phyloP scores from a whole-genome alignment of 2,888 invertebrate genomes.

The Encarsia formosa region DNA sequence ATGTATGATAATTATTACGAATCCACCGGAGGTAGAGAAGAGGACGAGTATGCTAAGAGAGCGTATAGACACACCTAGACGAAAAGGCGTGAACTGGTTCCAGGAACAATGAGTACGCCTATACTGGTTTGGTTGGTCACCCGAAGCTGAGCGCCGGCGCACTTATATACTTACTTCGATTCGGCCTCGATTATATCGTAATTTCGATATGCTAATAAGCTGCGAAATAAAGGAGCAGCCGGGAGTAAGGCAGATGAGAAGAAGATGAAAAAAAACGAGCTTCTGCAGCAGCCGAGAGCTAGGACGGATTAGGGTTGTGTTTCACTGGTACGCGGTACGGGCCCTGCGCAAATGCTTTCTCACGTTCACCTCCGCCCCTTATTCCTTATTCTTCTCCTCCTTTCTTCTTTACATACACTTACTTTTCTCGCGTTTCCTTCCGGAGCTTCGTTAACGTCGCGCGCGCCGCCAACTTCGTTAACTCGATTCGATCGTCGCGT shows the following conservation, averaged over 20 bases:
- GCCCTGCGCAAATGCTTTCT: conserved; percentile 41
- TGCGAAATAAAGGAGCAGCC: not conserved
- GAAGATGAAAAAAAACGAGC: not conserved
- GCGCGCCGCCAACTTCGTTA: conserved; percentile 17
- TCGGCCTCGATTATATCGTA: conserved; percentile 49
- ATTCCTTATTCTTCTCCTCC: conserved; percentile 17
- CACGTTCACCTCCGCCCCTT: conserved; percentile 38
- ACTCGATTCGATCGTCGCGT: conserved; percentile 23
- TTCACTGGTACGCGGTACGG: too few species aligned
- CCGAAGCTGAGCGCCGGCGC: not conserved
- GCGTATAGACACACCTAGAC: conserved; percentile 25
- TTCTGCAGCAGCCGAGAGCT: not conserved
- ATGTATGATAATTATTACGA: conserved; percentile 49
- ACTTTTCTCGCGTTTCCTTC: conserved; percentile 19
- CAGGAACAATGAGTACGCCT: conserved; percentile 45
- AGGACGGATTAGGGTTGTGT: conserved; percentile 32
- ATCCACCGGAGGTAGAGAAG: conserved; percentile 31
- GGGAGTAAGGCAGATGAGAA: not conserved
- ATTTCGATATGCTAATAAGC: conserved; percentile 49
- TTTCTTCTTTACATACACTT: conserved; percentile 6
- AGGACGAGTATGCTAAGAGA: conserved; percentile 48
- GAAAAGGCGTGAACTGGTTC: conserved; percentile 50
- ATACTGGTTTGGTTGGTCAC: conserved; percentile 28
- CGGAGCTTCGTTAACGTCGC: conserved; percentile 23
- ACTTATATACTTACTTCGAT: conserved; percentile 36